Conservation (phyloP, 2,113 vertebrate genomes). For the Dipodomys stephensi region DNA sequence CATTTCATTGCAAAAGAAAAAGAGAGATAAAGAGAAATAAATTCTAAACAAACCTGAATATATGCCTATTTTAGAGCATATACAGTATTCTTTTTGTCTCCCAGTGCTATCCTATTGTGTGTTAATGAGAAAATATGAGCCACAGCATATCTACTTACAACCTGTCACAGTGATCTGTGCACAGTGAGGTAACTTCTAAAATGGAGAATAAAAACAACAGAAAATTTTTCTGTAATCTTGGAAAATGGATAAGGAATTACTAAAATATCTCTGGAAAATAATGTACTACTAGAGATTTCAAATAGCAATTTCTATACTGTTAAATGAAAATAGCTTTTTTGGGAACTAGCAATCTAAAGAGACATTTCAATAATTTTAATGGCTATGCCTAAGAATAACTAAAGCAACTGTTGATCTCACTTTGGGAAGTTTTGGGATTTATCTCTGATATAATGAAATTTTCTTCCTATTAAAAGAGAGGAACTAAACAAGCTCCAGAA, state of each 20-base stretch:
- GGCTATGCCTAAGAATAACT: neutral
- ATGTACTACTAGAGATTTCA: neutral
- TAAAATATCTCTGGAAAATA: slow-evolving; percentile 16
- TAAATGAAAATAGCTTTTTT: neutral
- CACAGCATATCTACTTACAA: slow-evolving; percentile 41
- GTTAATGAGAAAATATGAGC: neutral
- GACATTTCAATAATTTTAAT: neutral
- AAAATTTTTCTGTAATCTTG: neutral
- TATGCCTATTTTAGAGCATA: neutral
- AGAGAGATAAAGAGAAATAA: neutral
- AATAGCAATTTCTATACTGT: neutral
- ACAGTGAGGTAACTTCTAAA: neutral
- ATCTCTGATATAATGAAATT: neutral
- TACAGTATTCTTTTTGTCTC: neutral
- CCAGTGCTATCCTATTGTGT: neutral
- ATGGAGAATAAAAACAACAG: neutral
- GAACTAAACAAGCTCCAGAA: neutral
- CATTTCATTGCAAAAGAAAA: neutral
- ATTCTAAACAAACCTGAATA: neutral
- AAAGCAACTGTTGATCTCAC: neutral
- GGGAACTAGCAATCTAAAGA: neutral
- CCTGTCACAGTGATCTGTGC: neutral
- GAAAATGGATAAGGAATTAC: neutral
- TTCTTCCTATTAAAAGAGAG: neutral
- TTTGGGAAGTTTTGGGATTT: neutral